These are phyloP conservation scores for Linhomoeus sp. DNA, from an alignment of 2,888 invertebrate species.

Conservation along the genomic window DNA sequence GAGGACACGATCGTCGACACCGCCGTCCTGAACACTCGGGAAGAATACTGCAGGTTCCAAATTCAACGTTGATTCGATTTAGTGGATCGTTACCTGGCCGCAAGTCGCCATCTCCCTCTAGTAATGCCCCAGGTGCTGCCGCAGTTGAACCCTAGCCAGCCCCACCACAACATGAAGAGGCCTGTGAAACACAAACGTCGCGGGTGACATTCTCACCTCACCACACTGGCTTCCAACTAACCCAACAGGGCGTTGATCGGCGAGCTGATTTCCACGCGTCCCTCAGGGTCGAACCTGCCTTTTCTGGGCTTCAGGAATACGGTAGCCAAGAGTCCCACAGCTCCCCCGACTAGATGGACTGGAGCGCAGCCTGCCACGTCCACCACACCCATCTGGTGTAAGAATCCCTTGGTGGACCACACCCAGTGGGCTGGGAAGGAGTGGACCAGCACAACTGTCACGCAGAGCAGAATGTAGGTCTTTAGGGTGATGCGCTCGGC, in stretches of 20 bases:
- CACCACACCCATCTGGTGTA: conserved; percentile 17
- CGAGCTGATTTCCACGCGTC: conserved; percentile 16
- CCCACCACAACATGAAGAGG: conserved; percentile 19
- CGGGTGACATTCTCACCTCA: not conserved
- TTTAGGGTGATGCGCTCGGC: conserved; percentile 25
- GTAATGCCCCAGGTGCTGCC: conserved; percentile 19
- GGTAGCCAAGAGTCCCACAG: conserved; percentile 26
- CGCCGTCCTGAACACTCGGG: conserved; percentile 11
- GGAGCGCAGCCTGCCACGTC: conserved; percentile 29
- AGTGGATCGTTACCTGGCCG: conserved; percentile 9
- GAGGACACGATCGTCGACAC: conserved; percentile 18
- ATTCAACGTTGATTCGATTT: not conserved
- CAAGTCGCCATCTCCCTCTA: conserved; percentile 15
- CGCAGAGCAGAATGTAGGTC: conserved; percentile 24
- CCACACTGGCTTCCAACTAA: no score
- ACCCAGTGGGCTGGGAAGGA: conserved; percentile 32
- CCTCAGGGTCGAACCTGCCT: conserved; percentile 18
- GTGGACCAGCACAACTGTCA: conserved; percentile 24
- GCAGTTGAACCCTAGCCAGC: conserved; percentile 19
- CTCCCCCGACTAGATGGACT: conserved; percentile 28
- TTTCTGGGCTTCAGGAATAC: conserved; percentile 22
- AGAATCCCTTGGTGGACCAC: conserved; percentile 28
- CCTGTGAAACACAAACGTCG: conserved; percentile 5
- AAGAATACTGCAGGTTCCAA: not conserved
- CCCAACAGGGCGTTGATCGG: conserved; percentile 20